Conservation (phyloP, 2,888 invertebrate species). For the Leptothorax acervorum region DNA sequence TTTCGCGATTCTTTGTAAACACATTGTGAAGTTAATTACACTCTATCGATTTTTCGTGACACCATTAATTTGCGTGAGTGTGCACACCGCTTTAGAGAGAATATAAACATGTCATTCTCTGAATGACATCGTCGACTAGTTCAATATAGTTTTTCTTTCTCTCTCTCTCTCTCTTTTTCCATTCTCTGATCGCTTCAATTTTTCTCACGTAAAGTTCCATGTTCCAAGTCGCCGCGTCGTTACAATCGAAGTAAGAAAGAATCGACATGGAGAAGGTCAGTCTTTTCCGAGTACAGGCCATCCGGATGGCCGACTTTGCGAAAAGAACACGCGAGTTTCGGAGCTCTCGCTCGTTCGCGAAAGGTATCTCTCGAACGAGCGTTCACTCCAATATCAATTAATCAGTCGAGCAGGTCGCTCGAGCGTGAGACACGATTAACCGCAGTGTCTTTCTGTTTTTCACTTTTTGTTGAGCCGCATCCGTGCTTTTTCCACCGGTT, state of each 20-base stretch:
- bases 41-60: not conserved
- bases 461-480: constrained; percentile 11
- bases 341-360: not conserved
- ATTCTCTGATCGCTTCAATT: not conserved
- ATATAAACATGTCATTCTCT: not conserved
- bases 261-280: constrained; percentile 12
- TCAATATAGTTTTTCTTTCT: not conserved
- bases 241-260: constrained; percentile 18
- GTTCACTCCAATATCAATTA: constrained; percentile 49
- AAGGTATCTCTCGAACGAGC: constrained; percentile 21
- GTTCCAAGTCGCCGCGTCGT: not conserved
- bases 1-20: constrained; percentile 10
- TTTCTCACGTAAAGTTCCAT: constrained; percentile 4
- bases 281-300: not conserved
- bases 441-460: constrained; percentile 34
- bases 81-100: not conserved
- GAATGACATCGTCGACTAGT: not conserved
- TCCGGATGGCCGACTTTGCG: constrained; percentile 19
- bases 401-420: constrained; percentile 36
- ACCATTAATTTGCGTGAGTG: not conserved
- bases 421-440: constrained; percentile 48
- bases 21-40: constrained; percentile 10
- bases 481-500: constrained; percentile 11
- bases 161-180: not conserved
- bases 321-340: constrained; percentile 15